Base-by-base conservation (phyloP, 2,888 invertebrate species). In the Brachylomia viminalis region DNA sequence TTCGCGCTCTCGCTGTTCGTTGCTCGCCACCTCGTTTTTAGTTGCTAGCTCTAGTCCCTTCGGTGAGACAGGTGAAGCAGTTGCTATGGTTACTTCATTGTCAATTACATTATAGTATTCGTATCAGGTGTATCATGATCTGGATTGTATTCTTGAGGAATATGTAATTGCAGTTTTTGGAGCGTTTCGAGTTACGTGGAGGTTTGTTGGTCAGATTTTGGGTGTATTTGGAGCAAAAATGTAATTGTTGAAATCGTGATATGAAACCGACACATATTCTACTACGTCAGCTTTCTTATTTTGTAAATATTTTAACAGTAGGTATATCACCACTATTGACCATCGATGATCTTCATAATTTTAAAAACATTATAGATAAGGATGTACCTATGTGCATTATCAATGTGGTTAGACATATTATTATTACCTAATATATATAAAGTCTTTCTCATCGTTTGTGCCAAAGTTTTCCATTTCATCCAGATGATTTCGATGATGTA, bases 91-190 rank as follows among this genome's bases (percentile, higher is more conserved):
- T 65, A 33, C 42, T n/a, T 52, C 17, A 77, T 68, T 52, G 33
- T 54, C 58, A 58, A 72, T 67, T 38, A 33, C 56, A 59, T 30
- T 84, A 67, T 0, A 47, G 17, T 72, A 83, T 75, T 75, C 66
- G 6, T 69, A 72, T 61, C 84, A 73, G 58, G 62, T 47, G 4
- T 76, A 75, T 65, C 76, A 73, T 65, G 71, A 79, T 77, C 54
- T 80, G 62, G 74, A 78, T 83, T 13, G 69, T 56, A 83, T 30
- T 66, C 62, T 67, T 79, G 62, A 59, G 58, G 74, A 83, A 78
- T 86, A 56, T 30, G 42, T 67, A 83, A 61, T 77, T 77, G 67
- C 65, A 82, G 56, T 73, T 73, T 86, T 74, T 72, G 65, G 68
- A 86, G 47, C 30, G 52, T 58, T 79, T 67, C 30, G 27, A 42